A percentile compares a stretch with the other conserved stretches of the same genome.
phyloP scores from a whole-genome alignment of 2,888 invertebrate species.

The Sinodicranocentrus sp. region DNA sequence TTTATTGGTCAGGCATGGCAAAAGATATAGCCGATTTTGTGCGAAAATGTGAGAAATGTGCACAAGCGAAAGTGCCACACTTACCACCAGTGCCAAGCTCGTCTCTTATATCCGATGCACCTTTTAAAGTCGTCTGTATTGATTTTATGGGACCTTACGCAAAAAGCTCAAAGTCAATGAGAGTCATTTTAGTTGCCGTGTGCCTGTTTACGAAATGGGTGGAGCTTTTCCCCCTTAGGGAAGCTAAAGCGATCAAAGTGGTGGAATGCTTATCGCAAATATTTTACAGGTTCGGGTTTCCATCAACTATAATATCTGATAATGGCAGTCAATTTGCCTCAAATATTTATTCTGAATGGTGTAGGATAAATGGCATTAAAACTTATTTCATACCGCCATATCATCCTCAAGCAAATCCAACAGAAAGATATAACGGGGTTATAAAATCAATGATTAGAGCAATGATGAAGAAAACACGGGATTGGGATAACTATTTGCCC shows the following conservation, averaged over 20 bases:
- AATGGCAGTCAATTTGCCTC: slow-evolving; percentile 53
- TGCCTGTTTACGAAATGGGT: slow-evolving; percentile 56
- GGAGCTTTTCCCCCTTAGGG: slow-evolving; percentile 50
- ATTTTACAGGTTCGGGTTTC: slow-evolving; percentile 47
- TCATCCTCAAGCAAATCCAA: slow-evolving; percentile 62
- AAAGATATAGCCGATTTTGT: too few species aligned
- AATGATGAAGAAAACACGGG: slow-evolving; percentile 6
- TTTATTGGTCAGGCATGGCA: slow-evolving; percentile 47
- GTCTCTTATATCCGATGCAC: background rate
- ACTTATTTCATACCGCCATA: too few species aligned
- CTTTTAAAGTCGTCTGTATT: slow-evolving; percentile 15
- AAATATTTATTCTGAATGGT: slow-evolving; percentile 34
- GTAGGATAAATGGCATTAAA: slow-evolving; percentile 39
- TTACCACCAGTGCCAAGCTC: background rate
- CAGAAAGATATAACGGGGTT: slow-evolving; percentile 62
- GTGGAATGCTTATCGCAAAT: slow-evolving; percentile 24
- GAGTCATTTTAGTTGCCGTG: slow-evolving; percentile 57
- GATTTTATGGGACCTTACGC: slow-evolving; percentile 69
- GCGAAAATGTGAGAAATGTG: slow-evolving; percentile 30
- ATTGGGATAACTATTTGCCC: slow-evolving; percentile 18
- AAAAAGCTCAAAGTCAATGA: background rate
- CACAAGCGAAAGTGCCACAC: slow-evolving; percentile 25
- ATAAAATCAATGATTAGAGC: slow-evolving; percentile 56
- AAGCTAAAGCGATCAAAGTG: slow-evolving; percentile 22
- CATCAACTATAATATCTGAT: slow-evolving; percentile 43